Base-by-base conservation (phyloP, 2,888 invertebrate genomes). In the Reticulitermes lucifugus region DNA sequence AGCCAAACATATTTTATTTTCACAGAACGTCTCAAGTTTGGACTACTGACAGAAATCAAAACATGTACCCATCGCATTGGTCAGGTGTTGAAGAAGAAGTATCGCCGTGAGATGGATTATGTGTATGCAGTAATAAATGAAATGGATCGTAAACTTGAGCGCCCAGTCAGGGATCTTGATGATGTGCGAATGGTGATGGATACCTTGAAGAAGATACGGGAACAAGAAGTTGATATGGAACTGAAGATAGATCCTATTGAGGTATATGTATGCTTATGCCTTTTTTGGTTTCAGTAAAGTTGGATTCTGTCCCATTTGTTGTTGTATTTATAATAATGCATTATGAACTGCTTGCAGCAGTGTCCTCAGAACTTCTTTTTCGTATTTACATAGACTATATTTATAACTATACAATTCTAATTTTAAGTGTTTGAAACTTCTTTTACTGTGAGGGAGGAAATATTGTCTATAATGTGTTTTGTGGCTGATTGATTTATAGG, bases 201-300 rank as follows among this genome's bases (percentile, higher is more conserved):
- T 87, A 97, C 97, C 0, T 91, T 99, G 86, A 96, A 96, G 90
- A 98, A 98, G 91, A 97, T 98, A 84, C 93, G 98, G 9, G 98
- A 98, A 88, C 97, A 97, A 89, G 98, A 99, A 91, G 98, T 98
- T 29, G 97, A 98, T 89, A 97, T 98, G 96, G 98, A 99, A 89
- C 92, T 98, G 81, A 95, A 94, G 89, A 98, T 99, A 86, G 97
- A 96, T 89, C 98, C 98, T 0, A 97, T 98, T 87, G 98, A 98
- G 93, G 96, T 95, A 89, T 86, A 71, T 77, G 5, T 25, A 65
- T 25, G 18, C 9, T 55, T 55, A 4, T 55, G 14, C 18, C 18
- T 55, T 55, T 18, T 14, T 55, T 14, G 55, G 14, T 55, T 55
- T 55, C 21, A 1, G 18, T 18, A 18, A 55, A 55, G 12, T 18